phyloP scores from a whole-genome alignment of 1,140 invertebrate genomes.

The Zaprionus ghesquierei region DNA sequence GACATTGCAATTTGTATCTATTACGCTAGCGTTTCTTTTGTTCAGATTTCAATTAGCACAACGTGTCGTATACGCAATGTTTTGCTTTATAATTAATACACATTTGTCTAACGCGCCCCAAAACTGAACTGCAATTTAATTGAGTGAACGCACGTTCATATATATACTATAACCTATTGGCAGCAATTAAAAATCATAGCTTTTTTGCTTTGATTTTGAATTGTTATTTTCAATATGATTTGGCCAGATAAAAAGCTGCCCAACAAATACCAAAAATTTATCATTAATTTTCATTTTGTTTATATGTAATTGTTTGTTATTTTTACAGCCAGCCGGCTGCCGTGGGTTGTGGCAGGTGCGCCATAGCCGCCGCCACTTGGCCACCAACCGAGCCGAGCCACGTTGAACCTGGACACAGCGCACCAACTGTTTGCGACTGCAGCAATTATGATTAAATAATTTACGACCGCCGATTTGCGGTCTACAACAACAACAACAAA shows the following conservation, averaged over 20 bases:
- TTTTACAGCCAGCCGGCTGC: conserved; percentile 46
- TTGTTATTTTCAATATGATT: conserved; percentile 1
- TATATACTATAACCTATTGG: not conserved
- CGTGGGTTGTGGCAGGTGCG: conserved; percentile 62
- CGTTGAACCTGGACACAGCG: conserved; percentile 4
- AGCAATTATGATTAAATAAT: conserved; percentile 52
- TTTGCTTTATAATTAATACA: not conserved
- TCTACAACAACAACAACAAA: conserved; percentile 14
- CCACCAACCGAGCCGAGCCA: not conserved
- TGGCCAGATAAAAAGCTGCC: conserved; percentile 42
- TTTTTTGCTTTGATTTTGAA: conserved; percentile 25
- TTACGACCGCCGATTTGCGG: conserved; percentile 25
- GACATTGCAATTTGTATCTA: conserved; percentile 58
- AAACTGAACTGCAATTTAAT: not conserved
- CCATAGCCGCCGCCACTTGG: conserved; percentile 61
- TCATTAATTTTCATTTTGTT: conserved; percentile 51
- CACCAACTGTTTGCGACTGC: conserved; percentile 9
- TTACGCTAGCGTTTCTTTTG: too few species aligned
- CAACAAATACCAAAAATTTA: conserved; percentile 16
- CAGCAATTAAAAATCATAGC: not conserved
- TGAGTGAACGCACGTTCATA: not conserved
- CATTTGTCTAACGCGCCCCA: not conserved
- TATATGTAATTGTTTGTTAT: conserved; percentile 59
- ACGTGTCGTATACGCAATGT: conserved; percentile 47
- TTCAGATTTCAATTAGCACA: conserved; percentile 62